phyloP scores from a whole-genome alignment of 2,797 vertebrate genomes.

The Pseudochromis fuscus region DNA sequence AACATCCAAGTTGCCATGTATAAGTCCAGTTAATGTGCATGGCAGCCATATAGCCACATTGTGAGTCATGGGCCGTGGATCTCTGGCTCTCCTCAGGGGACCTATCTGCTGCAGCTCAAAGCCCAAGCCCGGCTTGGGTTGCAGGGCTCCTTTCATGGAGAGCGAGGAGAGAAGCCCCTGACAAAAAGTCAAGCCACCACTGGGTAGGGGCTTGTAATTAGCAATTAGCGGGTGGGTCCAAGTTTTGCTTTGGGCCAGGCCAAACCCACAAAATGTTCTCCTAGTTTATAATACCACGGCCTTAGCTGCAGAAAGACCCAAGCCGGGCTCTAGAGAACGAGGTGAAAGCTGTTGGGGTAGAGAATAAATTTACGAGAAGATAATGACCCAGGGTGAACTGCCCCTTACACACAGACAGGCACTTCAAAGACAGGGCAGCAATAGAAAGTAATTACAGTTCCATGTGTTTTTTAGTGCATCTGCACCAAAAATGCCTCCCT shows the following conservation, averaged over 20 bases:
- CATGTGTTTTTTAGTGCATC: conserved; percentile 25
- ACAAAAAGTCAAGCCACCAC: conserved; percentile 85
- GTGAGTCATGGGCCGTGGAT: conserved; percentile 81
- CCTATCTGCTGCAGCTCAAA: conserved; percentile 76
- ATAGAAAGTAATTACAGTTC: conserved; percentile 64
- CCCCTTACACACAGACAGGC: conserved; percentile 53
- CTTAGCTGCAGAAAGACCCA: conserved; percentile 77
- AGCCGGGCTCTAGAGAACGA: conserved; percentile 72
- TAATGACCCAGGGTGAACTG: conserved; percentile 77
- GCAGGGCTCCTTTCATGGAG: conserved; percentile 78
- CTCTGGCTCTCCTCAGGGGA: conserved; percentile 78
- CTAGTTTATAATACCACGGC: conserved; percentile 84
- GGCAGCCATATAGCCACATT: conserved; percentile 73
- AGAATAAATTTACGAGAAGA: conserved; percentile 81
- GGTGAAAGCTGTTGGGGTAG: conserved; percentile 70
- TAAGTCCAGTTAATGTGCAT: conserved; percentile 77
- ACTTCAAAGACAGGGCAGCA: conserved; percentile 70
- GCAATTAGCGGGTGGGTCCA: conserved; percentile 88
- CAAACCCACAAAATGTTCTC: conserved; percentile 90
- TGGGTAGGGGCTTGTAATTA: conserved; percentile 89
- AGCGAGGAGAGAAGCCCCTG: conserved; percentile 84
- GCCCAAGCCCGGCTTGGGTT: conserved; percentile 76
- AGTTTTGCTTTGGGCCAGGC: conserved; percentile 83
- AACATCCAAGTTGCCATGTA: conserved; percentile 75
- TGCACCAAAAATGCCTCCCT: not conserved